Evolutionary conservation across 2,888 invertebrate species (phyloP), one percentile per base, ranked within the genome.

Genomic region (Brachylomia viminalis): DNA sequence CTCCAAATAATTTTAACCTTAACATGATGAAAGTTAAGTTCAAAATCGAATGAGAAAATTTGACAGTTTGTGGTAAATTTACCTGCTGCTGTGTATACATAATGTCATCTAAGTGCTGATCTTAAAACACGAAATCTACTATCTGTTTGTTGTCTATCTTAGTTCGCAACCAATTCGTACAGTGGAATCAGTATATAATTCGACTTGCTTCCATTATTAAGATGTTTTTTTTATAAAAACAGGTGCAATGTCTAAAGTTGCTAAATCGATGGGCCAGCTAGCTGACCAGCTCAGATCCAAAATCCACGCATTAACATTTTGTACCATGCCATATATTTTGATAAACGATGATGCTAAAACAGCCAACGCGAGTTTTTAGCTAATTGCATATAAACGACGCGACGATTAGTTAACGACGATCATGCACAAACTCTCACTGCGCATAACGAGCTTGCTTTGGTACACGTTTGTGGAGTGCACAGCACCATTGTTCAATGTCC

Each of bases 401-500:
- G 72, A 71, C 54, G 70, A 72, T 72, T 42, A 72, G 20, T 72
- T 72, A 71, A 73, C 54, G 70, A 72, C 47, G 72, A 61, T 75
- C 65, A 69, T 77, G 72, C 74, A 72, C 45, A 59, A 74, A 76
- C 45, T 73, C 68, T 56, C 42, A 68, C 58, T 72, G 68, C 61
- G 59, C 59, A 64, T 75, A 73, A 69, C 65, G 45, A 75, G 42
- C 68, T 74, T 42, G 69, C 52, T 64, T 56, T 64, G 71, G 38
- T 78, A 75, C 72, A 80, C 58, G 81, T 84, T 84, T 84, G 89
- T 89, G 87, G 80, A 87, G 84, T 90, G 90, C 88, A 87, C 88
- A 90, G 87, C 85, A 79, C 87, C 86, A 94, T 96, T 95, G 95
- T 95, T 92, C 89, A 74, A 61, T 77, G 80, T 80, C 38, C 77